Evolutionary conservation across 2,113 vertebrate species (phyloP), one percentile per base, ranked within the genome.

Genomic region (Pterocles gutturalis): DNA sequence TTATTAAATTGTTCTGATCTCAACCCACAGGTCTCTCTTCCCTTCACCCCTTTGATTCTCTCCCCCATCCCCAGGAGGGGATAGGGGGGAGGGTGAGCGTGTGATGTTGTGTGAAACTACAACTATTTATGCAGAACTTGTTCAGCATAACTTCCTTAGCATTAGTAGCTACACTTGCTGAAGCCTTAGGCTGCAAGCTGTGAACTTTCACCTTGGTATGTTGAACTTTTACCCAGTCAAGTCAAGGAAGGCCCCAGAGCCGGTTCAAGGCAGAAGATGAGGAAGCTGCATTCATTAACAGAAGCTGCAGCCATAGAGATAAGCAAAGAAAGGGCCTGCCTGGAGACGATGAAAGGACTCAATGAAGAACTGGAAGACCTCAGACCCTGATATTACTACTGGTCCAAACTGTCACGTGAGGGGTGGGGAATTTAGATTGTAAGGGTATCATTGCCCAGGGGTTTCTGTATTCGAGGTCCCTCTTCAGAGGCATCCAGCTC

Each of bases 371-470:
- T 3, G 31, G 45, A 80, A 84, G 38, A 54, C 9, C 38, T 17
- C n/a, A 91, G 51, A 54, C 34, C 8, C 45, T n/a, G 58, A 58
- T 64, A 46, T 19, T 46, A 9, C 65, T 26, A 17, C 49, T 70
- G 38, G 31, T 45, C 14, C 5, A 1, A n/a, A 48, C 19, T 89
- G 38, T 49, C 4, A 3, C 22, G 26, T 5, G 19, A 65, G 33
- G 6, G 26, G 7, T 76, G 34, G 26, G 31, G 46, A 60, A 54
- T 69, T 80, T 22, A 20, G 24, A 51, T 45, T 34, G 4, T 20
- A 81, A 71, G 8, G 26, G 5, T 62, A n/a, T 18, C 29, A 13
- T 4, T 71, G 26, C 24, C 28, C 17, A 31, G 7, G 0, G 0
- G 13, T 57, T 72, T 67, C 34, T 78, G 38, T 78, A 25, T 45